A percentile compares a stretch with the other conserved stretches of the same genome.
phyloP scores from a whole-genome alignment of 1,140 invertebrate genomes.

The Sycophila sp. region DNA sequence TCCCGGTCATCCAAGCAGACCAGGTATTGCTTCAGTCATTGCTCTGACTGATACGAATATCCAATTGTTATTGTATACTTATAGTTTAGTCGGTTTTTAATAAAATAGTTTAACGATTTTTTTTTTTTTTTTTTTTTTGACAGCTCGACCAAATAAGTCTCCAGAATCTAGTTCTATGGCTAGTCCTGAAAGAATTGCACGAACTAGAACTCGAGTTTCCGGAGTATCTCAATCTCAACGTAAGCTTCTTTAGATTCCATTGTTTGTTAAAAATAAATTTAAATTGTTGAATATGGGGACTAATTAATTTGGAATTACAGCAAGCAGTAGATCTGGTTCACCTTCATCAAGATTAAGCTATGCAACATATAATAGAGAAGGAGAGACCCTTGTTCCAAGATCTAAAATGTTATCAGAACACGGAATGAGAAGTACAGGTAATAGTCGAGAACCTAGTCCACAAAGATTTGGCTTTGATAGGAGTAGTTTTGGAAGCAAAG shows the following conservation, averaged over 20 bases:
- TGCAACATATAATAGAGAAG: slow-evolving; percentile 71
- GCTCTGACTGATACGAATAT: too few species aligned
- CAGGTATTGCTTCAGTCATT: slow-evolving; percentile 41
- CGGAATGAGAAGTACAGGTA: slow-evolving; percentile 58
- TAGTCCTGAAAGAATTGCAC: slow-evolving; percentile 73
- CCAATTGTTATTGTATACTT: not conserved
- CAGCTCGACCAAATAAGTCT: slow-evolving; percentile 74
- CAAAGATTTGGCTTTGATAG: slow-evolving; percentile 63
- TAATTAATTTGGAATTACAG: slow-evolving; percentile 63
- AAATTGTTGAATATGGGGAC: too few species aligned
- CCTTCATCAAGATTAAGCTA: slow-evolving; percentile 84
- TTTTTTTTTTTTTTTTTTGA: slow-evolving; percentile 26
- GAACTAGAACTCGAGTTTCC: slow-evolving; percentile 72
- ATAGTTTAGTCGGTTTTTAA: not conserved
- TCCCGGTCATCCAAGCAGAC: slow-evolving; percentile 45
- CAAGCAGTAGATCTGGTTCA: slow-evolving; percentile 86
- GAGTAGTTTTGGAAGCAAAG: slow-evolving; percentile 56
- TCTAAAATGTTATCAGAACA: slow-evolving; percentile 58
- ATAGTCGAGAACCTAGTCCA: slow-evolving; percentile 76
- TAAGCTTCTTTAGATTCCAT: slow-evolving; percentile 65
- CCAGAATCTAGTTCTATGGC: slow-evolving; percentile 60
- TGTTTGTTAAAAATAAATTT: slow-evolving; percentile 20
- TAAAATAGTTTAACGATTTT: not conserved
- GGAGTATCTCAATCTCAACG: slow-evolving; percentile 91
- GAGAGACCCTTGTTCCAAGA: slow-evolving; percentile 56